Percentiles rank a stretch among this genome's conserved stretches.
These are phyloP conservation scores for Callocephalon fimbriatum DNA, from an alignment of 2,113 vertebrate species.

Conservation along the genomic window DNA sequence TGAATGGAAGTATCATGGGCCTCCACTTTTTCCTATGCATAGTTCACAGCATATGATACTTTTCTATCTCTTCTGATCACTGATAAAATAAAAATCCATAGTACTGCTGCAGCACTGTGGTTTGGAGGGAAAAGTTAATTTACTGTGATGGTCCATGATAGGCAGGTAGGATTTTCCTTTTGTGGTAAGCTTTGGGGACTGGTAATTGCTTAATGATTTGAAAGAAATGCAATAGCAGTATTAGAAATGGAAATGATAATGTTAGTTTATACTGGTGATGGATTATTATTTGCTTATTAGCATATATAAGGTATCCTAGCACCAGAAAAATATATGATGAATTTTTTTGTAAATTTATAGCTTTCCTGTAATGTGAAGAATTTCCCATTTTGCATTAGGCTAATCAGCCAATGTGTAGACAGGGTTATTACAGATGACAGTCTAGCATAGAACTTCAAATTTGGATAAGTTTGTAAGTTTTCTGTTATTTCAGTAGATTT, in stretches of 20 bases:
- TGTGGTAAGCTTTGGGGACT: not conserved
- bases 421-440: not conserved
- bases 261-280: not conserved
- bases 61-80: not conserved
- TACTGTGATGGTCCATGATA: not conserved
- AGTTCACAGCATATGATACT: not conserved
- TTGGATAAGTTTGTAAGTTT: not conserved
- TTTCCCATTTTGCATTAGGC: not conserved
- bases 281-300: not conserved
- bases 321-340: not conserved
- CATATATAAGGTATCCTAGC: not conserved
- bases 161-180: not conserved
- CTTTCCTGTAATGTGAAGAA: not conserved
- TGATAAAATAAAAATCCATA: not conserved
- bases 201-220: not conserved
- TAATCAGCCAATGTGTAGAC: not conserved
- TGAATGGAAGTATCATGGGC: not conserved
- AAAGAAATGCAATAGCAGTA: not conserved
- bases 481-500: not conserved
- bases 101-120: fast-evolving
- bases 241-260: not conserved
- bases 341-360: not conserved
- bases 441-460: not conserved
- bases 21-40: not conserved
- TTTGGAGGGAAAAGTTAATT: not conserved